Base-by-base conservation (phyloP, 2,888 invertebrate genomes). In the Mythimna albipuncta region DNA sequence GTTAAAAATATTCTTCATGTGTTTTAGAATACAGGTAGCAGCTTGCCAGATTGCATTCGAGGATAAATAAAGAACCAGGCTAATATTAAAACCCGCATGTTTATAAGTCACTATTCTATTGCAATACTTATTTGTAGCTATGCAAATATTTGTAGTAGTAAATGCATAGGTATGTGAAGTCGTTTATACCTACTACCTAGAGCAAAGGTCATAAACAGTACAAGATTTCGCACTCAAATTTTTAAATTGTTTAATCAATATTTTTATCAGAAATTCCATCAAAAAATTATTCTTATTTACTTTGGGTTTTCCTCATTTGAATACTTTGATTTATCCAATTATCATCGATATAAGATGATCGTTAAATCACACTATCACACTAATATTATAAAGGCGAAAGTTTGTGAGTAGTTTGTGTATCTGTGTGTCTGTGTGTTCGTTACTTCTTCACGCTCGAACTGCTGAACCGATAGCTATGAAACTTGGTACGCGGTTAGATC, bases 221-320 rank as follows among this genome's bases (percentile, higher is more conserved):
- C 69, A 69, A 35, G 19, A 19, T 21, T 69, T 55, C 2, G 44
- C 54, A 55, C 55, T 55, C 21, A 13, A 35, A 16, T 19, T 69
- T 26, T 35, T 10, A 0, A 35, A 10, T 9, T 4, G 35, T 3
- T 19, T 10, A 19, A 35, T 5, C 1, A n/a, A 21, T 54, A 54
- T 21, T 10, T 21, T 52, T 50, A 16, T 2, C 47, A 47, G 47
- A 47, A 44, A 47, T 47, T 19, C 47, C 16, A 6, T 6, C 1
- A 47, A 19, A 16, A n/a, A n/a, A 6, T 7, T 52, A 52, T 52
- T n/a, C n/a, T n/a, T n/a, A n/a, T 52, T 52, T 52, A 52, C 9
- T n/a, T 52, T 52, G 19, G 7, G n/a, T n/a, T 52, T 52, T 52
- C 50, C 9, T 52, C 5, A 32, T 32, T 32, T 5, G 32, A 3